Evolutionary conservation across 2,888 invertebrate genomes (phyloP), one percentile per base, ranked within the genome.

Genomic region (Pinctada fucata): DNA sequence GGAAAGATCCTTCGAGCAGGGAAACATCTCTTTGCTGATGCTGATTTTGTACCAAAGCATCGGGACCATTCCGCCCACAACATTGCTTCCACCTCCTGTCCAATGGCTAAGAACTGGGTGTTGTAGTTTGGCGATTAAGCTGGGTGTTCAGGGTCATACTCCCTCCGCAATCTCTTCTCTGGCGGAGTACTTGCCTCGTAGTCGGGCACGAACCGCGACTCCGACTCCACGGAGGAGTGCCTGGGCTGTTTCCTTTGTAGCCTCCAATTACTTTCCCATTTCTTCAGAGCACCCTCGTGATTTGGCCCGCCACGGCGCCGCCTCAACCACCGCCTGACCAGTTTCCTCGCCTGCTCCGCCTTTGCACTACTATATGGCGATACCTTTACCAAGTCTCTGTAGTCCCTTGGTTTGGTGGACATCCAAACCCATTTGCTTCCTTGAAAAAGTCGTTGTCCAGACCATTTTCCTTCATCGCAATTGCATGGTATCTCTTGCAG

Each of bases 351-450:
- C 58, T 52, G 58, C n/a, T n/a, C n/a, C n/a, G n/a, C n/a, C n/a
- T n/a, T n/a, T n/a, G n/a, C 58, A 52, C 58, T 52, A 8, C 10
- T 10, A 52, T 52, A 52, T 52, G 58, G 58, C 5, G 58, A 5
- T 8, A 52, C 58, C 58, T 52, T 52, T 10, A 52, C 58, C 5
- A 52, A 10, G 10, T 52, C 58, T 8, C 58, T 8, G 58, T 52
- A 52, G 58, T 52, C 58, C 58, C 58, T 52, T 52, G 58, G 58
- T 52, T 52, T 52, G 58, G 58, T 52, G 58, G 58, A 52, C 58
- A 52, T 5, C 58, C 58, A 52, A 52, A 52, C 10, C 58, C 58
- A 52, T 52, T 52, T 10, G 6, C 58, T 52, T 52, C 58, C 10
- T 52, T 52, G 10, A 52, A 52, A 10, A 52, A 52, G 5, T 52